Percentiles rank a stretch among this genome's conserved stretches.
Conservation (phyloP, 2,113 vertebrate species). For the Takifugu flavidus region DNA sequence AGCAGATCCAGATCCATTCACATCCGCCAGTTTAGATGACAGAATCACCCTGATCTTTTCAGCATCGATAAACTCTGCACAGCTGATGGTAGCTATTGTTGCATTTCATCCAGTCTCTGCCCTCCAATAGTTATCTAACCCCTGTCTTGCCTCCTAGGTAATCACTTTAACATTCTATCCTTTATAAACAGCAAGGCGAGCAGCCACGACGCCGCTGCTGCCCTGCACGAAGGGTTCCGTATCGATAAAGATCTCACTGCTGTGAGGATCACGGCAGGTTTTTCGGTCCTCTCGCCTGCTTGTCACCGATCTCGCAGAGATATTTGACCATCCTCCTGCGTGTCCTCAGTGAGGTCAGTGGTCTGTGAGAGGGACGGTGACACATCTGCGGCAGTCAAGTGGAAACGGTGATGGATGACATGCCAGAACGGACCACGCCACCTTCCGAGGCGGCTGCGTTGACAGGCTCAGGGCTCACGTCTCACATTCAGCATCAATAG, state of each 20-base stretch:
- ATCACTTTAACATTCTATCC: constrained; percentile 27
- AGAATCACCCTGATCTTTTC: constrained; percentile 33
- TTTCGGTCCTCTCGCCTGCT: constrained; percentile 26
- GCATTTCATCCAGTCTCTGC: constrained; percentile 33
- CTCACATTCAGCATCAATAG: constrained; percentile 55
- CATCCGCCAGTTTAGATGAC: constrained; percentile 39
- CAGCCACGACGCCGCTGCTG: constrained; percentile 8
- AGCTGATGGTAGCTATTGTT: constrained; percentile 27
- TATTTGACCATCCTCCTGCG: constrained; percentile 57
- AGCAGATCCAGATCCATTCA: constrained; percentile 27
- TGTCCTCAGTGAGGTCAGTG: constrained; percentile 62
- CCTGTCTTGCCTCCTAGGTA: constrained; percentile 7
- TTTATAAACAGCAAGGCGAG: constrained; percentile 20
- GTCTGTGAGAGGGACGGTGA: constrained; percentile 57
- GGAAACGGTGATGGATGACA: constrained; percentile 73
- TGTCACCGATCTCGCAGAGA: constrained; percentile 47
- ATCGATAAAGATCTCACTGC: constrained; percentile 45
- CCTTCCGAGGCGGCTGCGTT: constrained; percentile 52
- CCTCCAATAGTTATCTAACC: not conserved
- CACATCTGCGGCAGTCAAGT: constrained; percentile 65
- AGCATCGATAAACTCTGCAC: constrained; percentile 48
- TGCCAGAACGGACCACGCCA: constrained; percentile 54
- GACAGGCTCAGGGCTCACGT: constrained; percentile 55
- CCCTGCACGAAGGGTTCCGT: constrained; percentile 36
- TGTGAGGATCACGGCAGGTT: not conserved